Evolutionary conservation across 2,888 invertebrate genomes (phyloP), one percentile per base, ranked within the genome.

Genomic region (Agrotis exclamationis): DNA sequence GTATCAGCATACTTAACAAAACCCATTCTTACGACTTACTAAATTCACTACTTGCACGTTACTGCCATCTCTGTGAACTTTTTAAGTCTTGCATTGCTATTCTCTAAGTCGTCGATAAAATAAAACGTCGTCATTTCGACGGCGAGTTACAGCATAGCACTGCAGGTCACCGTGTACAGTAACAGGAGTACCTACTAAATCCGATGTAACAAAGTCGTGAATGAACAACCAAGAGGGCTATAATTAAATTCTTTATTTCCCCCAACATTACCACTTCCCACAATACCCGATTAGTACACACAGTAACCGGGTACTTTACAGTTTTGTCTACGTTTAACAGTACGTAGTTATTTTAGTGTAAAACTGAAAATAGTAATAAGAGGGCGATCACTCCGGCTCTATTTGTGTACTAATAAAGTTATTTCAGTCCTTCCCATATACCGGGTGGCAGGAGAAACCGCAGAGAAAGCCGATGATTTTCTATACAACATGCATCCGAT

Each of bases 341-440:
- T 79, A 66, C 70, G 82, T 82, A 83, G 86, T 88, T 89, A 89
- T 89, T 90, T 90, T 86, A 88, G 91, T 91, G 88, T 89, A 86
- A 89, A 87, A 91, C 92, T 91, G 89, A 89, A 93, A 93, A 93
- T 93, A 94, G 93, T 90, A 86, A 86, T 88, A 90, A 88, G 93
- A 93, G 95, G 94, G 94, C 94, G 93, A 93, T 94, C 92, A 92
- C 93, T 92, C 91, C 86, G 80, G 84, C 87, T 93, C 93, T 94
- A 94, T 95, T 94, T 91, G 90, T 92, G 91, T 91, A 92, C 92
- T 91, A 92, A 92, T 92, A 91, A 90, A 91, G 91, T 88, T 95
- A 95, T 95, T 95, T 95, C 89, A 88, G 91, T 87, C 87, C 88
- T 90, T 90, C 88, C 91, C 88, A 91, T 91, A 87, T 84, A 86